Base-by-base conservation (phyloP, 2,888 invertebrate species). In the Latheticus oryzae region DNA sequence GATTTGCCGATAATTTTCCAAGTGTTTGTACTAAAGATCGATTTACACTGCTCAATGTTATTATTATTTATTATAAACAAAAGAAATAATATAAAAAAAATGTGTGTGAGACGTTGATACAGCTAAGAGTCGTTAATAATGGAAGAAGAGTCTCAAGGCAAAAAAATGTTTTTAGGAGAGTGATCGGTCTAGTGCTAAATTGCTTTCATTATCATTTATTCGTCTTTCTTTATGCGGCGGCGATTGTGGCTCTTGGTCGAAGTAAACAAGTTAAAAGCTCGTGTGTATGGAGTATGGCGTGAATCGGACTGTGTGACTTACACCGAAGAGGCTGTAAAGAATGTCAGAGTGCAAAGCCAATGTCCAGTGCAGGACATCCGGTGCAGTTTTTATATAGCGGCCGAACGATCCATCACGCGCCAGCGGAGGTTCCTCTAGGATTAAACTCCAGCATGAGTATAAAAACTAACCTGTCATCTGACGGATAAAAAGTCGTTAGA, bases 1-100 rank as follows among this genome's bases (percentile, higher is more conserved):
- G 68, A 68, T 68, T 66, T 56, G 61, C 64, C 60, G 69, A 69
- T 69, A 66, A 67, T 61, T 62, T 62, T 40, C 47, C 40, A 60
- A 60, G 62, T 58, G 58, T 58, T 57, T 56, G 60, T 43, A 45
- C 33, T n/a, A 15, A 58, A 47, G 47, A 1, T 11, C 33, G 23
- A 16, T 24, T 35, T 11, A 51, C 56, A 58, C 47, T 24, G 1
- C 5, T 8, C 45, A 30, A 45, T 61, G 62, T n/a, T n/a, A n/a
- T n/a, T n/a, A 66, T 66, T 64, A 17, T 17, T 15, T 15, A 9
- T 38, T 17, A 17, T 17, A 8, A 23, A 23, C 11, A 1, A 38
- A 38, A 17, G n/a, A 11, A n/a, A n/a, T 15, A 9, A 23, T 17
- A 17, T 17, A 8, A 23, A 23, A 3, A 1, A 38, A 38, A 17